Conservation (phyloP, 2,888 invertebrate genomes). For the Drosophila histrio region DNA sequence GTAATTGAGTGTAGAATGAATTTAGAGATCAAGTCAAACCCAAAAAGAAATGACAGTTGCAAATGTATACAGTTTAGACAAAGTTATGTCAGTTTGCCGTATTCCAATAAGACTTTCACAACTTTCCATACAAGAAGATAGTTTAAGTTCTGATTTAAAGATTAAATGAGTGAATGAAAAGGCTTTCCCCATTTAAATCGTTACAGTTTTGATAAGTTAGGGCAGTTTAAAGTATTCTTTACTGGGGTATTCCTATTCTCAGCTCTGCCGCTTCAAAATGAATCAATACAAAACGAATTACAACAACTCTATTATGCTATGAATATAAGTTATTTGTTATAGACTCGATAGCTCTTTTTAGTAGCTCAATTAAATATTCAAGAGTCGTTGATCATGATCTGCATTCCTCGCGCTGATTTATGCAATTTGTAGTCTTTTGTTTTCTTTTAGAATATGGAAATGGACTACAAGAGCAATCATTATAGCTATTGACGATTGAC, state of each 20-base stretch:
- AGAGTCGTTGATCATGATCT: constrained; percentile 50
- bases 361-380: constrained; percentile 18
- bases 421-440: constrained; percentile 53
- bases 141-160: no score
- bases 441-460: constrained; percentile 8
- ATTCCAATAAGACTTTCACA: no score
- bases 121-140: no score
- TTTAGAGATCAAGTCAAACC: no score
- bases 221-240: no score
- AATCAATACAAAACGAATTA: constrained; percentile 1
- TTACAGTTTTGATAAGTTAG: no score
- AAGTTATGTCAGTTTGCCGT: no score
- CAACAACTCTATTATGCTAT: neutral
- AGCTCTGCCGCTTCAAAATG: neutral
- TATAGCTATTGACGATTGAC: constrained; percentile 65
- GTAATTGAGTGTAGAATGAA: no score
- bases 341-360: constrained; percentile 4
- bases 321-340: constrained; percentile 1
- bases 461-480: constrained; percentile 39
- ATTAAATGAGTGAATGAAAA: no score
- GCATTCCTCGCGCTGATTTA: constrained; percentile 50
- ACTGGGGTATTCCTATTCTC: neutral
- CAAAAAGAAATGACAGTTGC: no score
- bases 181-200: no score
- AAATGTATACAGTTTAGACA: no score